Percentiles rank a stretch among this genome's conserved stretches.
Evolutionary conservation across 2,797 vertebrate species (phyloP).

Genomic region (Galaxias olidus): DNA sequence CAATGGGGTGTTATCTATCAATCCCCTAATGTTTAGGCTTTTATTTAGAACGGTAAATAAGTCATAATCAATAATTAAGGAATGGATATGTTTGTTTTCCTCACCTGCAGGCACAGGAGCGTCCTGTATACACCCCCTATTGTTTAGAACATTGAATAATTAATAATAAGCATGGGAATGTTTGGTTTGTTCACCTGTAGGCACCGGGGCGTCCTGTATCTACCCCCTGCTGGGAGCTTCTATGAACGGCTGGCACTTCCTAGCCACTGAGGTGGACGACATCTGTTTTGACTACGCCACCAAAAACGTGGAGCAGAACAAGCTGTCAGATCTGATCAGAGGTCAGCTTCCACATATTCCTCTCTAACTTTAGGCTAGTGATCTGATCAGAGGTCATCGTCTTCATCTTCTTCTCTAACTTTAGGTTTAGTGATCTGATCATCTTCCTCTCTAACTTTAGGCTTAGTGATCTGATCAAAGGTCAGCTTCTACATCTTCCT

Average conservation of each 20-base stretch:
- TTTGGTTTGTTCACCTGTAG: constrained; percentile 62
- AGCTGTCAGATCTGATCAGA: constrained; percentile 93
- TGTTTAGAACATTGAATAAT: too few species aligned
- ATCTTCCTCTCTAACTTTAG: too few species aligned
- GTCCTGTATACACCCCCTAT: too few species aligned
- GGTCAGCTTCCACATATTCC: constrained; percentile 65
- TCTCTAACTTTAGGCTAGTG: too few species aligned
- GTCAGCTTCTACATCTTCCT: not conserved
- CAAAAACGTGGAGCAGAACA: constrained; percentile 97
- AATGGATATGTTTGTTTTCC: too few species aligned
- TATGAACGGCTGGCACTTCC: constrained; percentile 98
- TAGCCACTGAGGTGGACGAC: constrained; percentile 97
- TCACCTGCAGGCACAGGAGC: too few species aligned
- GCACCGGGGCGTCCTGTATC: constrained; percentile 97
- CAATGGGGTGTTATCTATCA: too few species aligned
- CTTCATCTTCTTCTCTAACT: not conserved
- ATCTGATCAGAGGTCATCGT: not conserved
- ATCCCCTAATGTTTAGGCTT: too few species aligned
- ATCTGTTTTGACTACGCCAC: constrained; percentile 97
- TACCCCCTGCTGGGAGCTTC: constrained; percentile 96
- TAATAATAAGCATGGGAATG: constrained; percentile 11
- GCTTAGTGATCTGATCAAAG: not conserved
- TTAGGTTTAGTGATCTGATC: too few species aligned
- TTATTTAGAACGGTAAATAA: too few species aligned
- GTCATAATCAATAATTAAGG: too few species aligned